Evolutionary conservation across 2,888 invertebrate species (phyloP), one percentile per base, ranked within the genome.

Genomic region (Epinotia brunnichana): DNA sequence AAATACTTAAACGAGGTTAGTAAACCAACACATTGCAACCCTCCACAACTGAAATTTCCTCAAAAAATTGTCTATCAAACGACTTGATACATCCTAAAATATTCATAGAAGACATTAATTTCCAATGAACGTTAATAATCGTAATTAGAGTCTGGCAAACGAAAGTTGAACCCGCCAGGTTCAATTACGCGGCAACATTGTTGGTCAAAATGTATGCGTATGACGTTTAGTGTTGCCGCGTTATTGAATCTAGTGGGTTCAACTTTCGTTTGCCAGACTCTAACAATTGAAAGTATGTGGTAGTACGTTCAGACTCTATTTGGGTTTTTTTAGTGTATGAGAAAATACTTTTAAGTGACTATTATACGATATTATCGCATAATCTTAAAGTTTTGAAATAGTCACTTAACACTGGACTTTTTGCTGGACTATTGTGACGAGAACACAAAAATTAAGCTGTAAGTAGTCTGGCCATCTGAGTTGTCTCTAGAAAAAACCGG

Each of bases 91-190:
- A 54, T 39, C 17, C 56, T 64, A 64, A 56, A 69, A 63, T 67
- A 68, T 57, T 17, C 60, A 61, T 44, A 64, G 51, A 59, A 67
- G 64, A 66, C 64, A 57, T 44, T 29, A 60, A 69, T 60, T 57
- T 70, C 73, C 67, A 71, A 66, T 73, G 60, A 70, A 73, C 51
- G 29, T 64, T 64, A 69, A 73, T 19, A n/a, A 63, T 17, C 51
- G n/a, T 17, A 63, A 19, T 11, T 39, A n/a, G n/a, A n/a, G n/a
- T n/a, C n/a, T n/a, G n/a, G n/a, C n/a, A n/a, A n/a, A n/a, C n/a
- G n/a, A n/a, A n/a, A n/a, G n/a, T n/a, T n/a, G n/a, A n/a, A n/a
- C n/a, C n/a, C n/a, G n/a, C n/a, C n/a, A n/a, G n/a, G n/a, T n/a
- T n/a, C n/a, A n/a, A n/a, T n/a, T n/a, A n/a, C n/a, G n/a, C n/a